Evolutionary conservation across 2,113 vertebrate species (phyloP), one percentile per base, ranked within the genome.

Genomic region (Oreocharis arfaki): DNA sequence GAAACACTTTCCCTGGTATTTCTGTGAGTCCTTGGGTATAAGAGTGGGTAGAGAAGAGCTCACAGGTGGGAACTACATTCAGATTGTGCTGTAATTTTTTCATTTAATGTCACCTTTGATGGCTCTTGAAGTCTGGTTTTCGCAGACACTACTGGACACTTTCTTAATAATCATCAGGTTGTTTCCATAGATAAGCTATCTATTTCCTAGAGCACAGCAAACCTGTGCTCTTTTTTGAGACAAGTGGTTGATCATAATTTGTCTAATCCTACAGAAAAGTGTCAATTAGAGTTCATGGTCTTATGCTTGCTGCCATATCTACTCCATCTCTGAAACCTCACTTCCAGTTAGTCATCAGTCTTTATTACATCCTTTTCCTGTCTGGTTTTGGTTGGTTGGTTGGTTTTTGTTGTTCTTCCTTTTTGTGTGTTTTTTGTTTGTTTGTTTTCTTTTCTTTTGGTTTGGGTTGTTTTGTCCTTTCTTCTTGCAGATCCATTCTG

Each of bases 281-380:
- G 28, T 46, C 0, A 0, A 13, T 64, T 44, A n/a, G 33, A 81
- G 35, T 63, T 91, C 39, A 24, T 14, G 37, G 5, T 49, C 7
- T 65, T 63, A 15, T 8, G 26, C 30, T 78, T 2, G 23, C 55
- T 71, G 56, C n/a, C 8, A 32, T 77, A 65, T 47, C 28, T 81
- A n/a, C 11, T 32, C 23, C 42, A n/a, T 44, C 18, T 75, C 44
- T 90, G 84, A 84, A 89, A 52, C 26, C 9, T 55, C 39, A 56
- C 44, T 61, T 89, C 23, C 61, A 64, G 77, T 80, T 84, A 86
- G n/a, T 20, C 37, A 30, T 75, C 76, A 65, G 39, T 91, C 37
- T 64, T 63, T 55, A 65, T 76, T 91, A 33, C 26, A 73, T 60
- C 47, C 50, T 57, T 89, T 50, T 32, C 44, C 55, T 74, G 17